These are phyloP conservation scores for Schizaphis graminum DNA, from an alignment of 2,888 invertebrate species.

Conservation along the genomic window DNA sequence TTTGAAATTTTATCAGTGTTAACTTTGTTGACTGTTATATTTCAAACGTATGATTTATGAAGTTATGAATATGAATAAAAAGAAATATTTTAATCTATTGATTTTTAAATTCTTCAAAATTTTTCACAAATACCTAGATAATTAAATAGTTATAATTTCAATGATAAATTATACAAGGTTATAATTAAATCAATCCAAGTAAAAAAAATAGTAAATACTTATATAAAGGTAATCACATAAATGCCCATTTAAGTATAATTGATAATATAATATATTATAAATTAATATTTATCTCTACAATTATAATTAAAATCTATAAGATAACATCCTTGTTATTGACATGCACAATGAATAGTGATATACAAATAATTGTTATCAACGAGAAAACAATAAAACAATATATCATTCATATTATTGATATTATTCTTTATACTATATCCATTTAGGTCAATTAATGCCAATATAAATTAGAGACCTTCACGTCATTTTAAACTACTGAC, in stretches of 20 bases:
- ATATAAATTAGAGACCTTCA: slow-evolving; percentile 16
- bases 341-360: neutral
- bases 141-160: neutral
- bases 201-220: neutral
- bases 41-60: neutral
- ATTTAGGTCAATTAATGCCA: slow-evolving; percentile 34
- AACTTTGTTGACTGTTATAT: neutral
- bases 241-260: neutral
- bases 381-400: slow-evolving; percentile 37
- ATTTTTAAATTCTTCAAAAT: neutral
- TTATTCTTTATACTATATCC: neutral
- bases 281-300: neutral
- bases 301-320: slow-evolving; percentile 14
- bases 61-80: neutral
- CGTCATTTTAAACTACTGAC: slow-evolving; percentile 6
- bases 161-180: neutral
- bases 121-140: neutral
- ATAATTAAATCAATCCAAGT: neutral
- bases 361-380: slow-evolving; percentile 18
- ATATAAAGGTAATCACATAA: neutral
- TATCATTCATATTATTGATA: slow-evolving; percentile 11
- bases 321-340: slow-evolving; percentile 36
- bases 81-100: neutral
- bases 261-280: neutral
- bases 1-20: neutral